Conservation (phyloP, 2,888 invertebrate genomes). For the Chaetogeoica ovagalla region DNA sequence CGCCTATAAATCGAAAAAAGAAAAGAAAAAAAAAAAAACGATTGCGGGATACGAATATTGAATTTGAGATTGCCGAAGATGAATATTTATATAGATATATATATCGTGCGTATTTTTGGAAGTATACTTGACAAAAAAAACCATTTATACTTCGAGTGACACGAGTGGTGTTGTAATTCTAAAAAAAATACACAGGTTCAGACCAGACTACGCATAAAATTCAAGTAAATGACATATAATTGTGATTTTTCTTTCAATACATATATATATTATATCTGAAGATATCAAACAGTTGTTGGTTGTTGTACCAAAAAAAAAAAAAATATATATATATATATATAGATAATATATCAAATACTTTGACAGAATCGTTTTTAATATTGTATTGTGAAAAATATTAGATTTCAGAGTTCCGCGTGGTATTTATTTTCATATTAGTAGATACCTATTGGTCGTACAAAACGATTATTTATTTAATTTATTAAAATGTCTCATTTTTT, state of each 20-base stretch:
- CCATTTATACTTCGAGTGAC: not conserved
- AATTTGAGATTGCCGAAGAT: not conserved
- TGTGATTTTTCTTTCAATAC: not conserved
- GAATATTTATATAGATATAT: not conserved
- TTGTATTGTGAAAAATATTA: conserved; percentile 8
- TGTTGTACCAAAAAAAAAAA: not conserved
- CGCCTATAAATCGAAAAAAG: conserved; percentile 62
- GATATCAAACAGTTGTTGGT: not conserved
- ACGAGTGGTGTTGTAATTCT: not conserved
- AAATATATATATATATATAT: too few relatives aligned
- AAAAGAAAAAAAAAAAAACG: conserved; percentile 18
- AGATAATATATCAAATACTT: not conserved
- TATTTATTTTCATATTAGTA: not conserved
- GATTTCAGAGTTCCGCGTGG: not conserved
- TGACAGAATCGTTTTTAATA: not conserved
- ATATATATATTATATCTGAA: not conserved
- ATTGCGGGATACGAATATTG: not conserved
- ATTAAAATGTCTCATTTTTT: too few relatives aligned
- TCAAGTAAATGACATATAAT: conserved; percentile 4
- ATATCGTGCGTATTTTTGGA: not conserved
- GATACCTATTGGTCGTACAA: not conserved
- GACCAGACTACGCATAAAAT: not conserved
- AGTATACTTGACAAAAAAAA: not conserved
- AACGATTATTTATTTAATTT: too few relatives aligned
- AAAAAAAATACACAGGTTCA: not conserved